Evolutionary conservation across 2,888 invertebrate species (phyloP).

Genomic region (Tenthredo distinguenda): DNA sequence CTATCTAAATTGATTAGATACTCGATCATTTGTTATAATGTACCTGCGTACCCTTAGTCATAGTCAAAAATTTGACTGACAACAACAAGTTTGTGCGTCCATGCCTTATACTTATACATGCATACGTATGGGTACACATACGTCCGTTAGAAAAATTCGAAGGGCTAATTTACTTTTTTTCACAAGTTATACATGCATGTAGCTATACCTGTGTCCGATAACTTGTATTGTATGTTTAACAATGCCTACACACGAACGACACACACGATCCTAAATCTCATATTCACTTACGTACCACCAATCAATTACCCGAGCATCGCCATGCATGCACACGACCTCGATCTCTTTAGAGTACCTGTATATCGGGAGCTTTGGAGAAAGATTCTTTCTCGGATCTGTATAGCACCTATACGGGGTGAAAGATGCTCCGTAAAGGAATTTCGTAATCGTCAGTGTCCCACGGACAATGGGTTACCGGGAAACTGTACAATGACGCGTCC

Average conservation of each 20-base stretch:
- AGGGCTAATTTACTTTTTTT: not conserved
- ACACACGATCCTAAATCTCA: constrained; percentile 2
- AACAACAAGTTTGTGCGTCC: not conserved
- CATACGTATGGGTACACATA: no score
- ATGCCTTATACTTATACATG: not conserved
- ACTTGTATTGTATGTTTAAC: constrained; percentile 5
- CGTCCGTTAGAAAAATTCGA: not conserved
- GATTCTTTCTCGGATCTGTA: not conserved
- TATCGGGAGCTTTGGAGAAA: not conserved
- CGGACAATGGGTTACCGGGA: constrained; percentile 53
- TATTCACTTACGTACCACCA: not conserved
- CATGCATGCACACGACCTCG: not conserved
- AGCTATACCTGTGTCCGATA: not conserved
- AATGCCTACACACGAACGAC: constrained; percentile 16
- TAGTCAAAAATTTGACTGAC: constrained; percentile 19
- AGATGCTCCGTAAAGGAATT: constrained; percentile 45
- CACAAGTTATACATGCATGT: not conserved
- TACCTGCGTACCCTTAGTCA: not conserved
- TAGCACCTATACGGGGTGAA: not conserved
- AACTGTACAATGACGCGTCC: constrained; percentile 49
- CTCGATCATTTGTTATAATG: constrained; percentile 58
- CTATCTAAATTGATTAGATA: constrained; percentile 61
- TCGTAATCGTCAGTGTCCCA: constrained; percentile 47
- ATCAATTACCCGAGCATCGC: not conserved
- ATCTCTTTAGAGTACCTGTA: not conserved